A percentile compares a stretch with the other conserved stretches of the same genome.
Evolutionary conservation across 92 coral and sea anemone species (phyloP).

Genomic region (Epizoanthus stellaris): DNA sequence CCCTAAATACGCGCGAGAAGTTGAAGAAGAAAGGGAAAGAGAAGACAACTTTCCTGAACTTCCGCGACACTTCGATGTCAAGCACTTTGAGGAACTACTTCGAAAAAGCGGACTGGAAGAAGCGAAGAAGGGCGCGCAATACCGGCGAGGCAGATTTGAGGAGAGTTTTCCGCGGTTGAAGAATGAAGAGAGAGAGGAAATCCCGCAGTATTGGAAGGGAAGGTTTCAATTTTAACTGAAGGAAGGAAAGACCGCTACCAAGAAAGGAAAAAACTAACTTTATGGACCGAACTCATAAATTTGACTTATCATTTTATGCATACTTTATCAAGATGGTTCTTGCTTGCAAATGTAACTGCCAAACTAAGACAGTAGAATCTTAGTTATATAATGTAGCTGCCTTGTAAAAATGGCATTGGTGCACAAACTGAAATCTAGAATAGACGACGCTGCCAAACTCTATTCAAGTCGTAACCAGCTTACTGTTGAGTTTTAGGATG

Average conservation of each 20-base stretch:
- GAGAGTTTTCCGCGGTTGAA: neutral
- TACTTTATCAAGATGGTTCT: neutral
- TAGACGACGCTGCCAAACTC: too few species aligned
- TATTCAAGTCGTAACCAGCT: too few species aligned
- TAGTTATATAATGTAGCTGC: too few species aligned
- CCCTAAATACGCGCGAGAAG: neutral
- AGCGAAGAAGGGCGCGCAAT: too few species aligned
- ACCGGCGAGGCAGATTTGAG: slow-evolving; percentile 4
- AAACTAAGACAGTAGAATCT: too few species aligned
- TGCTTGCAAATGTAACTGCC: neutral
- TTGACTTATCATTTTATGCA: neutral
- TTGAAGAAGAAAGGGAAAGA: neutral
- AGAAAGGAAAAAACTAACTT: neutral
- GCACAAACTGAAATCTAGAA: too few species aligned
- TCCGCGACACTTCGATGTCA: neutral
- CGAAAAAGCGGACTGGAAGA: too few species aligned
- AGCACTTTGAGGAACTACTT: neutral
- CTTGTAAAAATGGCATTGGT: neutral
- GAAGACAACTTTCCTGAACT: slow-evolving; percentile 1
- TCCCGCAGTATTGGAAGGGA: slow-evolving; percentile 42
- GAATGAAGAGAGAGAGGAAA: slow-evolving; percentile 21
- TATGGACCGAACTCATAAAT: neutral
- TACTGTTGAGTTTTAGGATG: too few species aligned
- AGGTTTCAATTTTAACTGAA: slow-evolving; percentile 22
- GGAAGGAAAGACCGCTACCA: slow-evolving; percentile 7